These are phyloP conservation scores for Megaceryle alcyon DNA, from an alignment of 2,797 vertebrate species.

Conservation along the genomic window DNA sequence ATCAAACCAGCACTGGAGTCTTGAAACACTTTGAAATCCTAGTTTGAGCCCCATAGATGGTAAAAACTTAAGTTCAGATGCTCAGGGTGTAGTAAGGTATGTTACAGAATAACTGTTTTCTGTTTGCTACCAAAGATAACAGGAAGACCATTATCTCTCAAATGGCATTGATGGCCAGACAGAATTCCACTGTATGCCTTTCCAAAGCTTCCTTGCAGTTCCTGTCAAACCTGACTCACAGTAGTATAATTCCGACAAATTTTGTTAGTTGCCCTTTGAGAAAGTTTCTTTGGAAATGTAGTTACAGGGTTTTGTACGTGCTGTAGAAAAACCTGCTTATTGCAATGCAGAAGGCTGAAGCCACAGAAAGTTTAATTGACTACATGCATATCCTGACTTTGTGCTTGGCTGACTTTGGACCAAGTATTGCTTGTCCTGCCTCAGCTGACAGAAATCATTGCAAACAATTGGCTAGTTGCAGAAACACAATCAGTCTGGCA, in stretches of 20 bases:
- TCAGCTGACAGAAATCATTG: conserved; percentile 12
- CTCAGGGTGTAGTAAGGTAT: not conserved
- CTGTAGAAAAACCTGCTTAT: not conserved
- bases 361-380: not conserved
- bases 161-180: not conserved
- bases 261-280: not conserved
- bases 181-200: not conserved
- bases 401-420: conserved; percentile 17
- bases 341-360: not conserved
- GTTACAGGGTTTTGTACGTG: not conserved
- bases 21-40: not conserved
- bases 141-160: not conserved
- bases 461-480: not conserved
- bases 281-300: not conserved
- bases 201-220: not conserved
- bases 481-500: not conserved
- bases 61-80: not conserved
- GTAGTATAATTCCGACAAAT: not conserved
- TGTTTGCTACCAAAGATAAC: not conserved
- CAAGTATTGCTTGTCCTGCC: not conserved
- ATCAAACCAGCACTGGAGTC: not conserved
- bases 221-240: not conserved
- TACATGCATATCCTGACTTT: not conserved
- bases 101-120: not conserved
- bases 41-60: not conserved